Evolutionary conservation across 2,888 invertebrate genomes (phyloP).

Genomic region (Drosophila austrosaltans): DNA sequence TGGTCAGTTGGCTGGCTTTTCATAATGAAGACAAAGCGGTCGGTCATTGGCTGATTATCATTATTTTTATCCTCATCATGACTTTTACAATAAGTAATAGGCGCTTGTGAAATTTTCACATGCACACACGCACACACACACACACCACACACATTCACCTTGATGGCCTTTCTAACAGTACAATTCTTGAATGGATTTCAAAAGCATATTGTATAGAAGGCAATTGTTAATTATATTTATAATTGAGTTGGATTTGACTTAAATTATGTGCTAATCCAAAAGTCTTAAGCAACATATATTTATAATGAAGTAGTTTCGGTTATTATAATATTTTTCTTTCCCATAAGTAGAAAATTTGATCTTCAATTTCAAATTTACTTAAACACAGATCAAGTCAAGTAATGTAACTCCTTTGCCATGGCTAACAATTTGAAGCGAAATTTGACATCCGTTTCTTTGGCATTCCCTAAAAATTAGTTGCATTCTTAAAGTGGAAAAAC

Average conservation of each 20-base stretch:
- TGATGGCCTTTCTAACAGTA: slow-evolving; percentile 64
- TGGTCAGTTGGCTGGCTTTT: slow-evolving; percentile 32
- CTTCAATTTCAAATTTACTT: too few species aligned
- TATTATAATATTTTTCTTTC: too few species aligned
- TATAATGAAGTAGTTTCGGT: too few species aligned
- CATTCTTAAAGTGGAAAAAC: background rate
- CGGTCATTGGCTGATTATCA: slow-evolving; percentile 49
- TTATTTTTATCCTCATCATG: slow-evolving; percentile 15
- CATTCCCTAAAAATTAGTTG: background rate
- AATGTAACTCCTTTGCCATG: background rate
- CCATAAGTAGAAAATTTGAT: too few species aligned
- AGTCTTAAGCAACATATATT: too few species aligned
- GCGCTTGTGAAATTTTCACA: slow-evolving; percentile 57
- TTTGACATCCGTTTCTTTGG: background rate
- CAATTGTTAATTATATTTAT: too few species aligned
- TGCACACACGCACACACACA: slow-evolving; percentile 45
- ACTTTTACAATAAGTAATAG: slow-evolving; percentile 8
- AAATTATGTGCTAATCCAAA: too few species aligned
- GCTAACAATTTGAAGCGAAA: background rate
- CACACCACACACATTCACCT: slow-evolving; percentile 59
- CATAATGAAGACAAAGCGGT: slow-evolving; percentile 39
- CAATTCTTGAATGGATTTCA: slow-evolving; percentile 35
- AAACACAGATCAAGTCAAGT: too few species aligned
- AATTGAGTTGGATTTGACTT: background rate
- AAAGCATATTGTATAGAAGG: too few species aligned